Percentiles rank a stretch among this genome's conserved stretches.
phyloP scores from a whole-genome alignment of 2,797 vertebrate species.

The Urosaurus nigricauda region DNA sequence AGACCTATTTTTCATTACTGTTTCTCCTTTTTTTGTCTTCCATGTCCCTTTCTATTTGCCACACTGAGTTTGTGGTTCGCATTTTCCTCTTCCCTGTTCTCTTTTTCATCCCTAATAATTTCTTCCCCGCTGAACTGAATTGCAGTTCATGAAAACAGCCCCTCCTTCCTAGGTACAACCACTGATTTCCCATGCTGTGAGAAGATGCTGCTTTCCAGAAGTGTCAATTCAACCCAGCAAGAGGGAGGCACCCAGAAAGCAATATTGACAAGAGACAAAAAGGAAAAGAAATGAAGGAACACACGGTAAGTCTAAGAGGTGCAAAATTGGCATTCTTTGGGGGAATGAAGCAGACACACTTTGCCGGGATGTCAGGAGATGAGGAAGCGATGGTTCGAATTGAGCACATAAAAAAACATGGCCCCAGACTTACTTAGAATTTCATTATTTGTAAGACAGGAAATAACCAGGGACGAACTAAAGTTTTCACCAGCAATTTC shows the following conservation, averaged over 20 bases:
- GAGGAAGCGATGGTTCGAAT: neutral
- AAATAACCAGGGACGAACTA: neutral
- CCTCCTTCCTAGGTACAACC: neutral
- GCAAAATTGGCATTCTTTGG: neutral
- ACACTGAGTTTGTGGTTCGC: neutral
- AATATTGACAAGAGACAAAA: conserved; percentile 39
- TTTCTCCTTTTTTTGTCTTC: neutral
- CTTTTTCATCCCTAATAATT: neutral
- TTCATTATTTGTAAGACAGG: neutral
- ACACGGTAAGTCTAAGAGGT: neutral
- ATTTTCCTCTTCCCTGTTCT: neutral
- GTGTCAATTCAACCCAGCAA: conserved; percentile 29
- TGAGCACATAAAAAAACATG: neutral
- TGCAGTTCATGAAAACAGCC: conserved; percentile 33
- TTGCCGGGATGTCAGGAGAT: neutral
- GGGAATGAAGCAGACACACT: neutral
- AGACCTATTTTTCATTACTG: too few relatives aligned
- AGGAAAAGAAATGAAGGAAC: neutral
- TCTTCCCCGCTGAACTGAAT: conserved; percentile 28
- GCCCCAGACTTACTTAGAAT: neutral
- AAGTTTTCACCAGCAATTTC: neutral
- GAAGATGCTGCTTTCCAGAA: conserved; percentile 37
- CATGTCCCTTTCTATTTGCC: neutral
- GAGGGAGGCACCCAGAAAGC: neutral
- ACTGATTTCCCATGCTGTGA: conserved; percentile 18